Base-by-base conservation (phyloP, 2,888 invertebrate genomes). In the Ferdinandea cuprea region DNA sequence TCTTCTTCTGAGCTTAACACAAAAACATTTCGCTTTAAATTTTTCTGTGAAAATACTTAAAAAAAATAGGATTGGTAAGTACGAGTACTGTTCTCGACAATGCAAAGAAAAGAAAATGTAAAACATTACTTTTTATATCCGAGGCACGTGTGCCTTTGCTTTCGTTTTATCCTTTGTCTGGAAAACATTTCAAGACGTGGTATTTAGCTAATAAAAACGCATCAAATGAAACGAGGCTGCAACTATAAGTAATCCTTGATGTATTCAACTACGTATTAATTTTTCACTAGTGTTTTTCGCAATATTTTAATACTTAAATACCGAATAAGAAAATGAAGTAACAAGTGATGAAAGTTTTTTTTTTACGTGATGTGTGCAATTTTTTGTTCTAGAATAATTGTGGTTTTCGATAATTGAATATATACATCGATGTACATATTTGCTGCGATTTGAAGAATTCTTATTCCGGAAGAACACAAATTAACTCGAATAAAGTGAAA, bases 321-420 rank as follows among this genome's bases (percentile, higher is more conserved):
- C 25, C 28, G 32, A 11, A 0, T n/a, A 25, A 11, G 25, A 11
- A 30, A 72, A 59, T 66, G 40, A 66, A 66, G 72, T 79, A 78
- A 72, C 78, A 79, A 66, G 78, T 79, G 78, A 79, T 37, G 35
- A 63, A 54, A 52, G 15, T 35, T 63, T 44, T 42, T 50, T n/a
- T 42, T 52, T 50, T 71, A 13, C 19, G 28, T 61, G 59, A 54
- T 68, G 42, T 63, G 54, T 73, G 54, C 73, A 63, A 46, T 58
- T 46, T 59, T 63, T 59, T 54, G 30, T 32, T 28, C 11, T 25
- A 50, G 40, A 40, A 40, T 19, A 28, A 28, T 58, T 42, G 9
- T 42, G 25, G 1, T 28, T 35, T 42, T 42, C 21, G 25, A 25
- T 3, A 25, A 8, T 17, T 8, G 13, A 25, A 25, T 9, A 15